Conservation (phyloP, 2,888 invertebrate genomes). For the Neoascia interrupta region DNA sequence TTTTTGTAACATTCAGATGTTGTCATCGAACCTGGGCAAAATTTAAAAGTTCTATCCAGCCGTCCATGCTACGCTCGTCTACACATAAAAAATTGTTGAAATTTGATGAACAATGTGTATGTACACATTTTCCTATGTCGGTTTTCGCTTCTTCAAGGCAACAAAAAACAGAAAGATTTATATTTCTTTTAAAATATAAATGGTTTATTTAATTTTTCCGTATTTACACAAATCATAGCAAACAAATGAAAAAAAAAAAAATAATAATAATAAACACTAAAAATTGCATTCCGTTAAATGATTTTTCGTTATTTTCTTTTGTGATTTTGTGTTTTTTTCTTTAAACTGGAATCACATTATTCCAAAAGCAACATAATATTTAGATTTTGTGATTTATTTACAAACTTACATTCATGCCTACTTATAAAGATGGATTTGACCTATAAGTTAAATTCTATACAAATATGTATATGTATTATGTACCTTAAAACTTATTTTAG, state of each 20-base stretch:
- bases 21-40: too few species aligned
- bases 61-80: too few species aligned
- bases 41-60: too few species aligned
- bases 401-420: slow-evolving; percentile 58
- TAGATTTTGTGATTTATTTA: slow-evolving; percentile 47
- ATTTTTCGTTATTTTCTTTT: slow-evolving; percentile 10
- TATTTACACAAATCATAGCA: slow-evolving; percentile 63
- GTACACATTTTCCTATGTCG: too few species aligned
- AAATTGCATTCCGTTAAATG: too few species aligned
- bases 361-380: too few species aligned
- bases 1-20: too few species aligned
- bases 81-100: too few species aligned
- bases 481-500: slow-evolving; percentile 15
- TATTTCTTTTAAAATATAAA: slow-evolving; percentile 59
- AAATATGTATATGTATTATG: slow-evolving; percentile 27
- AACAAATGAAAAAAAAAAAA: slow-evolving; percentile 21
- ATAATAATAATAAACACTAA: slow-evolving; percentile 19
- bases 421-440: slow-evolving; percentile 54
- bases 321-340: slow-evolving; percentile 6
- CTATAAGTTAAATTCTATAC: slow-evolving; percentile 44
- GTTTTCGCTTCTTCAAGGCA: too few species aligned
- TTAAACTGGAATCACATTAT: slow-evolving; percentile 22
- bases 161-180: too few species aligned
- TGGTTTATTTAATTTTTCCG: slow-evolving; percentile 45
- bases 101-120: too few species aligned